Evolutionary conservation across 2,113 vertebrate genomes (phyloP), one percentile per base, ranked within the genome.

Genomic region (Strix uralensis): DNA sequence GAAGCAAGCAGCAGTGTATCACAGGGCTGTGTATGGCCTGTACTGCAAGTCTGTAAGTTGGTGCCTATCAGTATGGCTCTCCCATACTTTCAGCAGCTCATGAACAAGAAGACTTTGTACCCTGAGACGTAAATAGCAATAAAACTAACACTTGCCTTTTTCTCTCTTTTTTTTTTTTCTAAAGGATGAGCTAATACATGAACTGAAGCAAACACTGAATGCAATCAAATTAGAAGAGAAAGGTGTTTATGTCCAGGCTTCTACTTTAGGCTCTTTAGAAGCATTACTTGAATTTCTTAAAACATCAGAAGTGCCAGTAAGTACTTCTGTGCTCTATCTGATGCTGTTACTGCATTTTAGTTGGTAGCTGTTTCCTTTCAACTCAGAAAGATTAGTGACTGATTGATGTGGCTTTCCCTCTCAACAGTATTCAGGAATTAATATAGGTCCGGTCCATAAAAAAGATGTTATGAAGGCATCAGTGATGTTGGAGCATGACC

Each of bases 381-480:
- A 23, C 79, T 88, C 5, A 1, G 34, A 52, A 75, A 44, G 42
- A 38, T 71, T 9, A 66, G 34, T 86, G 55, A 86, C 80, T 71
- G 47, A 70, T 70, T 36, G 49, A 9, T 88, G 62, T 96, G 81
- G 36, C 46, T 82, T 96, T 90, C 81, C 75, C 55, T 62, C 87
- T 55, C 74, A 44, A 75, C 97, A 99, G 99, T 99, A 99, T 77
- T 98, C 99, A 54, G 99, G 99, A 81, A 99, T 99, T 94, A 99
- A 99, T 96, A 99, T 99, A n/a, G 99, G 99, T 21, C 99, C 99
- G 6, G 99, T 99, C 73, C 99, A 99, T 90, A 99, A 99, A 98
- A 99, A 98, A 88, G 99, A 99, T 0, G 99, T 99, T 29, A 99
- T 99, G 99, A 99, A 99, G 97, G 99, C 99, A 32, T 99, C 99